Base-by-base conservation (phyloP, 2,888 invertebrate species). In the Morpho deidamia region DNA sequence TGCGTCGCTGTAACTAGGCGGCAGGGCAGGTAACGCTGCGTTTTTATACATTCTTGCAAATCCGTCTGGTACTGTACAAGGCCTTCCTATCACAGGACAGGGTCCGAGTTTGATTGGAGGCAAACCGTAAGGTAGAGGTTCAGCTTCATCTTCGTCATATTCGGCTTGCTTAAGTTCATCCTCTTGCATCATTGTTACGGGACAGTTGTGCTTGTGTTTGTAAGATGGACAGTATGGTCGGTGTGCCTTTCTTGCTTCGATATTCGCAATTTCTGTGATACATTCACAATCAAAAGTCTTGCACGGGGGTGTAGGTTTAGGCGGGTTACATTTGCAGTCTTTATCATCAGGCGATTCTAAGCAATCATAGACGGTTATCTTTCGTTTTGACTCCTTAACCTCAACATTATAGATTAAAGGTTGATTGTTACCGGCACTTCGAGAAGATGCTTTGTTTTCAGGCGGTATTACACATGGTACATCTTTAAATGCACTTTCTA, bases 21-120 rank as follows among this genome's bases (percentile, higher is more conserved):
- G 87, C 50, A 67, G 66, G 1, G 74, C 53, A 38, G 84, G 76
- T 51, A 76, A 56, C 8, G 67, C 75, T 38, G 79, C 87, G 12
- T 68, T 81, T 57, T 74, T 88, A 56, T 88, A 88, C 88, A 89
- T 88, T 59, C 78, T 81, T 11, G 86, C 79, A 51, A 86, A 89
- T 11, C 89, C 89, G 55, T 89, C 88, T 10, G 88, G 83, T 1
- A 80, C 78, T 10, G 80, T 65, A 55, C 89, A 89, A 10, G 89
- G 89, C 61, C 83, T 77, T 34, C 89, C 88, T 62, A 87, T 63
- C 8, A 89, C 77, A 44, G 89, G 87, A 69, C 89, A 89, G n/a
- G 89, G 89, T 5, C 86, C 87, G 2, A 89, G 76, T 46, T 76
- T 68, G 44, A 89, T 79, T 1, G 87, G 88, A 1, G 88, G 89